Conservation (phyloP, 2,113 vertebrate species). For the Prolemur simus region DNA sequence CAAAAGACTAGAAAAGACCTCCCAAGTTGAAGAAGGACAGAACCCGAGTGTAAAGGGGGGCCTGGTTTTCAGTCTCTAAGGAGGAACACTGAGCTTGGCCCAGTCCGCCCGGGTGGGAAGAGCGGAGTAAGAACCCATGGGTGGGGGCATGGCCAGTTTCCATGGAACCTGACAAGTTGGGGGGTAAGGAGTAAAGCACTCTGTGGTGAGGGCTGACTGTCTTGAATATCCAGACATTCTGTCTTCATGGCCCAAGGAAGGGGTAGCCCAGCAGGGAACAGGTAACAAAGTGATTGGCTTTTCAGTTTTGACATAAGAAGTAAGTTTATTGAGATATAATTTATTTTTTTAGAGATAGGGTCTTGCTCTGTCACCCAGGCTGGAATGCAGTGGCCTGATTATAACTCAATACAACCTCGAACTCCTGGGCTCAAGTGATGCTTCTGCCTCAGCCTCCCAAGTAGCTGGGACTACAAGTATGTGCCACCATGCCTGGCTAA, state of each 20-base stretch:
- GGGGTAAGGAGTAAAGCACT: neutral
- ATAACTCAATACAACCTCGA: no score
- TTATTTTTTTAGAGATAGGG: neutral
- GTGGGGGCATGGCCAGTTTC: neutral
- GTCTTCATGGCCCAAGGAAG: no score
- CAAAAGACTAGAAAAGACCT: neutral
- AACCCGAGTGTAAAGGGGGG: neutral
- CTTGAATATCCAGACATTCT: neutral
- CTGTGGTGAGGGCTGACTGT: neutral
- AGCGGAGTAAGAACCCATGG: accelerated
- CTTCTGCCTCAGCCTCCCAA: no score
- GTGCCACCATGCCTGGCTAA: no score
- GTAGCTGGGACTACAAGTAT: no score
- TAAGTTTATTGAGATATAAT: neutral
- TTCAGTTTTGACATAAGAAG: no score
- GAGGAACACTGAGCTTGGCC: neutral
- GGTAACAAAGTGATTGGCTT: no score
- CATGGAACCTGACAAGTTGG: neutral
- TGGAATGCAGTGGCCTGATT: no score
- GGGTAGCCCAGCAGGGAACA: no score
- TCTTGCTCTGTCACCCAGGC: no score
- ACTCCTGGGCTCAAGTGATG: no score
- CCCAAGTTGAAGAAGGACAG: neutral
- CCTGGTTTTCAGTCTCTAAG: neutral
- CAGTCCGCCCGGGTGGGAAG: neutral